A percentile compares a stretch with the other conserved stretches of the same genome.
phyloP scores from a whole-genome alignment of 2,888 invertebrate species.

The Tinea semifulvella region DNA sequence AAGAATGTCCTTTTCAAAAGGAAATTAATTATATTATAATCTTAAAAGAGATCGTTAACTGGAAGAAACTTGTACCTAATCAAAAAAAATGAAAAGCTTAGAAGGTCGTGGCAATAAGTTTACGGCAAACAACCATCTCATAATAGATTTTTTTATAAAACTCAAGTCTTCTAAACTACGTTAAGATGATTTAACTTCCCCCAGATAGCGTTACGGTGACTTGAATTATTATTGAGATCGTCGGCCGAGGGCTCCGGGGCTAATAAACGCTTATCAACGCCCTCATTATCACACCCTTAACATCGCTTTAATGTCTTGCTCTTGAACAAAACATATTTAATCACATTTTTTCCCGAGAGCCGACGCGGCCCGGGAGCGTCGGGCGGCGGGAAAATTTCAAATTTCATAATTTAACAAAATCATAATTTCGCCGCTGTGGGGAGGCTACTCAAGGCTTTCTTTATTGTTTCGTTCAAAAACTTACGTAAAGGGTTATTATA shows the following conservation, averaged over 20 bases:
- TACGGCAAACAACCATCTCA: constrained; percentile 2
- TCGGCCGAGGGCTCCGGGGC: constrained; percentile 43
- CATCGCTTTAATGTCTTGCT: constrained; percentile 67
- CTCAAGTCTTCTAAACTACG: constrained; percentile 42
- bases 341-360: constrained; percentile 54
- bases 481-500: too few relatives aligned
- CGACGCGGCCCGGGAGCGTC: constrained; percentile 39
- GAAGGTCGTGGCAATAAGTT: constrained; percentile 3
- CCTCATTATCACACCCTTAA: constrained; percentile 69
- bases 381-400: constrained; percentile 42
- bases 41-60: too few relatives aligned
- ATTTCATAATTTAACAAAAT: constrained; percentile 35
- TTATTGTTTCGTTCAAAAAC: too few relatives aligned
- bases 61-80: constrained; percentile 1
- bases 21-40: too few relatives aligned
- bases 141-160: constrained; percentile 6
- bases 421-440: constrained; percentile 31
- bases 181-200: constrained; percentile 66
- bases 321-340: constrained; percentile 70
- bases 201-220: constrained; percentile 48
- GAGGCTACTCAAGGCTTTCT: constrained; percentile 15
- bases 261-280: constrained; percentile 68
- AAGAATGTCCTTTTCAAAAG: too few relatives aligned
- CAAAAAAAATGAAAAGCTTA: not conserved
- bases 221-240: constrained; percentile 42